phyloP scores from a whole-genome alignment of 2,113 vertebrate species.

The Chaetodon auriga region DNA sequence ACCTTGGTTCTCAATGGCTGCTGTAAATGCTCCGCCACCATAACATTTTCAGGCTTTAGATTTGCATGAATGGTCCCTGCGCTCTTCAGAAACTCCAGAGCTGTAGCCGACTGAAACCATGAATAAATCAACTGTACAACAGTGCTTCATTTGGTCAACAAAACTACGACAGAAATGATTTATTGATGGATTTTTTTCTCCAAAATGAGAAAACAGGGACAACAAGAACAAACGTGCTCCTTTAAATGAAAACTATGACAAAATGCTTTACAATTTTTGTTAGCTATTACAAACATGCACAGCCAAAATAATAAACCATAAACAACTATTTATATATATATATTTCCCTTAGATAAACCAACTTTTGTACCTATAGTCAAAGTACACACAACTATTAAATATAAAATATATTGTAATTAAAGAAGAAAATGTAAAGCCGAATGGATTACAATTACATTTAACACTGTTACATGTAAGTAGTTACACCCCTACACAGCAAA shows the following conservation, averaged over 20 bases:
- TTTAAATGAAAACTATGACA: too few species aligned
- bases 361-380: too few species aligned
- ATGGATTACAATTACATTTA: too few species aligned
- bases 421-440: too few species aligned
- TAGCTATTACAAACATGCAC: neutral
- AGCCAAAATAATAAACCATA: neutral
- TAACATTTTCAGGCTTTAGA: conserved; percentile 28
- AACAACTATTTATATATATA: neutral
- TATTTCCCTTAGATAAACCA: neutral
- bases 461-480: too few species aligned
- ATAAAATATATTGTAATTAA: too few species aligned
- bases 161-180: too few species aligned
- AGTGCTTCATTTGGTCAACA: too few species aligned
- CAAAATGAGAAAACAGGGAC: too few species aligned
- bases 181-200: too few species aligned
- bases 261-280: neutral
- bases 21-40: conserved; percentile 19
- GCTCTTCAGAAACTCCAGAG: neutral
- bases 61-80: conserved; percentile 12
- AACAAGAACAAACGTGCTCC: too few species aligned
- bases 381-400: too few species aligned
- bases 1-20: conserved; percentile 18
- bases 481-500: neutral
- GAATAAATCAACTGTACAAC: neutral
- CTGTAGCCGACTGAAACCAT: conserved; percentile 34